Conservation (phyloP, 2,113 vertebrate genomes). For the Pseudois nayaur region DNA sequence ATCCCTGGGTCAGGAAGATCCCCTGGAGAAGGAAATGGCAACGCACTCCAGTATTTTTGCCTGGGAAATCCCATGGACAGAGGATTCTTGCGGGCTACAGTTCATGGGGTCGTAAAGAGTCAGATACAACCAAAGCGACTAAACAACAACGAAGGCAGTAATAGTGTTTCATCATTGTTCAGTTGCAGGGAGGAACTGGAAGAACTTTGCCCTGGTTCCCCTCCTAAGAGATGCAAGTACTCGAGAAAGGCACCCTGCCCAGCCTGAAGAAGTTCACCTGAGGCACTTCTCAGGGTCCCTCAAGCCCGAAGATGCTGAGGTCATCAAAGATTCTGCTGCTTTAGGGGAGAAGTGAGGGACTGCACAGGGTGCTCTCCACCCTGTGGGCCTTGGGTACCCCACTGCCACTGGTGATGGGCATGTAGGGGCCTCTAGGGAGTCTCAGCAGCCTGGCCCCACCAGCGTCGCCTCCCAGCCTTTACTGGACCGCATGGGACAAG, state of each 20-base stretch:
- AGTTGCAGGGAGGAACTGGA: conserved; percentile 85
- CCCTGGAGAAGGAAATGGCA: neutral
- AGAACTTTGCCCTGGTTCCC: conserved; percentile 79
- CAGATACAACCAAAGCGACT: neutral
- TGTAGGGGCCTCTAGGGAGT: neutral
- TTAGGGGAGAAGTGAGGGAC: conserved; percentile 26
- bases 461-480: neutral
- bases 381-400: neutral
- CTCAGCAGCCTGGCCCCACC: neutral
- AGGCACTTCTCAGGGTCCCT: conserved; percentile 77
- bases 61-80: neutral
- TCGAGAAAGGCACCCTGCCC: conserved; percentile 74
- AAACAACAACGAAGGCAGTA: neutral
- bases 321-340: conserved; percentile 70
- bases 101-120: neutral
- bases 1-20: neutral
- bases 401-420: accelerated
- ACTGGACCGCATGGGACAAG: neutral
- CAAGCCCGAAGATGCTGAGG: conserved; percentile 76
- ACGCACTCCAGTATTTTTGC: neutral
- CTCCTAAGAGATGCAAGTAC: conserved; percentile 81
- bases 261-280: conserved; percentile 77
- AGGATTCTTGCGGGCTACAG: neutral
- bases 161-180: neutral
- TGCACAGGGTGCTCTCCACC: neutral